Evolutionary conservation across 1,140 invertebrate genomes (phyloP).

Genomic region (Oryzaephilus surinamensis): DNA sequence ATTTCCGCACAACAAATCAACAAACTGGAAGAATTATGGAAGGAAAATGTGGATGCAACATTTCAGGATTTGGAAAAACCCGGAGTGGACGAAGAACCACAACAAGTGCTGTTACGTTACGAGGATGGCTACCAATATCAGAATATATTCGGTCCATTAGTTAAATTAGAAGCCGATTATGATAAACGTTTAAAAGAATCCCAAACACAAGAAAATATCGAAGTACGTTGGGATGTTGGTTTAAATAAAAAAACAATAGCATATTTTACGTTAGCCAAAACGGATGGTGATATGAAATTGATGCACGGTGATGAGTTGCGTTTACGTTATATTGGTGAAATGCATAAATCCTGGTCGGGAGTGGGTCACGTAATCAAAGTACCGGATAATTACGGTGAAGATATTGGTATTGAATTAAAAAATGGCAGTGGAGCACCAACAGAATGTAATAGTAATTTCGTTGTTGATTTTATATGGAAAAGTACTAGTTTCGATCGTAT

Average conservation of each 20-base stretch:
- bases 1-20: conserved; percentile 95
- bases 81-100: conserved; percentile 93
- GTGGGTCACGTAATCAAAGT: conserved; percentile 98
- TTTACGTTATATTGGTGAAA: conserved; percentile 85
- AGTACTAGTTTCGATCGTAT: conserved; percentile 98
- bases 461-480: conserved; percentile 99
- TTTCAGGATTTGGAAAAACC: conserved; percentile 97
- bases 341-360: conserved; percentile 89
- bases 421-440: conserved; percentile 79
- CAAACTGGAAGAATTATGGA: conserved; percentile 97
- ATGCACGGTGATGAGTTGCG: conserved; percentile 98
- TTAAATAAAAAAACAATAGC: conserved; percentile 97
- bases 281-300: conserved; percentile 96
- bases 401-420: conserved; percentile 95
- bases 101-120: conserved; percentile 67
- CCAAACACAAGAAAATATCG: conserved; percentile 96
- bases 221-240: conserved; percentile 96
- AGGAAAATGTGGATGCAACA: conserved; percentile 94
- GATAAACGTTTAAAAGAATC: conserved; percentile 97
- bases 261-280: conserved; percentile 95
- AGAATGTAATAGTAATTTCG: conserved; percentile 90
- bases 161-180: conserved; percentile 97
- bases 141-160: conserved; percentile 95
- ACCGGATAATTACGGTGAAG: conserved; percentile 97
- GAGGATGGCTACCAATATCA: conserved; percentile 99